Base-by-base conservation (phyloP, 2,113 vertebrate genomes). In the Setophaga petechia region DNA sequence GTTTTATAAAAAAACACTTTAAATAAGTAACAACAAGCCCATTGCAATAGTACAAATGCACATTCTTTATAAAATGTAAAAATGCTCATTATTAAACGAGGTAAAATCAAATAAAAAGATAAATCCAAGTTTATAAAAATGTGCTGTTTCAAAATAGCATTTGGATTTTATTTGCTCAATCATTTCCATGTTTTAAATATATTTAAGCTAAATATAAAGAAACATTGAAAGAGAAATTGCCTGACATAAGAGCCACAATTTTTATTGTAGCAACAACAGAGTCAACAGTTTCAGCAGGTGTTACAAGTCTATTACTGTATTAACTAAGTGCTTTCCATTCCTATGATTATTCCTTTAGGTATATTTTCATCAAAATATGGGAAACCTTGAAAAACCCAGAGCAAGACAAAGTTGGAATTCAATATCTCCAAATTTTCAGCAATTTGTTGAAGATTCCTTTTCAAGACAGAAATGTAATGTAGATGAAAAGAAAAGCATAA, bases 301-400 rank as follows among this genome's bases (percentile, higher is more conserved):
- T 85, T 94, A 85, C 67, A 83, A 80, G 24, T 41, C 55, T 74
- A 51, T 94, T 87, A 83, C 35, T 94, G 54, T 80, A 93, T 83
- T 97, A 96, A 89, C 18, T 72, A 92, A 68, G 20, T 72, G n/a
- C 83, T 96, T 94, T 93, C 71, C 86, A 63, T n/a, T 59, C 77
- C 61, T 94, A 65, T 59, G 24, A 43, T 93, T 83, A 90, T 87
- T 90, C 81, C 90, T 95, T 94, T 91, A 82, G 73, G 69, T 35
- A 49, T 74, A 88, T 87, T 96, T 92, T 62, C 86, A 91, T 89
- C 65, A 96, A 96, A 94, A 90, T 78, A 62, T 21, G 37, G 66
- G 80, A 97, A 93, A 55, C 43, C 81, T 96, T 94, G 84, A 97
- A 94, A 95, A 95, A 52, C 54, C 9, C 75, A 92, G 24, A 44